Conservation (phyloP, 2,888 invertebrate genomes). For the Watsonalla binaria region DNA sequence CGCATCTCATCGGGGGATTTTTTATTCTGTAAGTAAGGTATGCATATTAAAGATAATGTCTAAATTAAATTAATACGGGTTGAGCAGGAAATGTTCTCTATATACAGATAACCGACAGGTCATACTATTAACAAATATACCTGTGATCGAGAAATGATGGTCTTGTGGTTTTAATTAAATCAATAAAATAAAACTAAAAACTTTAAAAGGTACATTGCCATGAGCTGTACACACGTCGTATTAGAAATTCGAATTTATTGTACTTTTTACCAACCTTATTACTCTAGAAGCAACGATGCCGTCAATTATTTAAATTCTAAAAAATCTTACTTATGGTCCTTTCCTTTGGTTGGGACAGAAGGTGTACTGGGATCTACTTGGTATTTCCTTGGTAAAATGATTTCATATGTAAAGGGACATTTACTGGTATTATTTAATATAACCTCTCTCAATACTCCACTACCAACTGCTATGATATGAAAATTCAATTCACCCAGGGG, state of each 20-base stretch:
- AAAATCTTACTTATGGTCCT: conserved; percentile 46
- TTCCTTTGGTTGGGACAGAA: conserved; percentile 27
- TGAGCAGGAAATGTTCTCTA: too few species aligned
- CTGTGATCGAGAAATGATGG: too few species aligned
- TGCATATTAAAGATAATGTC: too few species aligned
- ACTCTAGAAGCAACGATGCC: too few species aligned
- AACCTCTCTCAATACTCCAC: conserved; percentile 71
- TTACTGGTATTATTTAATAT: conserved; percentile 80
- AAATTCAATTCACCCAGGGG: conserved; percentile 80
- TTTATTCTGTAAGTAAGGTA: conserved; percentile 41
- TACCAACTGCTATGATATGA: conserved; percentile 75
- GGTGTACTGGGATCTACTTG: conserved; percentile 29
- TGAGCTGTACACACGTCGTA: too few species aligned
- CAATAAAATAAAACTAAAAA: too few species aligned
- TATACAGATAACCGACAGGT: too few species aligned
- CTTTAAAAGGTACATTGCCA: too few species aligned
- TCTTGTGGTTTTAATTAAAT: too few species aligned
- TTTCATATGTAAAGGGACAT: conserved; percentile 75
- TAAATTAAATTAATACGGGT: not conserved
- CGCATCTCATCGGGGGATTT: conserved; percentile 60
- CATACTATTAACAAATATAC: too few species aligned
- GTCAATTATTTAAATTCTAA: too few species aligned
- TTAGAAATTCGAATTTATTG: too few species aligned
- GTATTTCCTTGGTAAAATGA: conserved; percentile 52
- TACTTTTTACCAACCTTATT: not conserved